A percentile compares a stretch with the other conserved stretches of the same genome.
phyloP scores from a whole-genome alignment of 2,797 vertebrate genomes.

The Rallus crepitans region DNA sequence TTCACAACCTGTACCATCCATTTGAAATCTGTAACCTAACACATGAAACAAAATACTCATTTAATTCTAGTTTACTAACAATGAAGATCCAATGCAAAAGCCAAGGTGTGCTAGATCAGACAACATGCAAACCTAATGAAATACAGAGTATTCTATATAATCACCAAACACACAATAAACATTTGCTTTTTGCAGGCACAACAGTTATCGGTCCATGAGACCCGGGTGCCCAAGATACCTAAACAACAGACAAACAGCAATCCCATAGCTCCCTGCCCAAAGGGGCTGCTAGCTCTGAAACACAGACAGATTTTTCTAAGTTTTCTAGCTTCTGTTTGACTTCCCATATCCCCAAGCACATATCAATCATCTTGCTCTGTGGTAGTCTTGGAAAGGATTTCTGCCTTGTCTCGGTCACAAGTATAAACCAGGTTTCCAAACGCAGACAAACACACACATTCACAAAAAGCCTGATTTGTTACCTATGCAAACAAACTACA shows the following conservation, averaged over 20 bases:
- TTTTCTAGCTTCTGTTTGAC: not conserved
- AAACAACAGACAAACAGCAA: not conserved
- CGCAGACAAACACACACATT: accelerated
- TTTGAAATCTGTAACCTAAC: not conserved
- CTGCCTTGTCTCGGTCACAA: not conserved
- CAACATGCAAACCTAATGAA: accelerated
- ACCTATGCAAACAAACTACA: not conserved
- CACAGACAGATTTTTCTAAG: accelerated
- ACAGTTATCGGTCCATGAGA: accelerated
- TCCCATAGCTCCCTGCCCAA: not conserved
- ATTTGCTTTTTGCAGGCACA: not conserved
- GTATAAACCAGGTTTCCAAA: not conserved
- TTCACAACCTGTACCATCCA: not conserved
- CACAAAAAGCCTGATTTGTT: not conserved
- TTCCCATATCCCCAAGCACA: not conserved
- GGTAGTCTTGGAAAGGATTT: not conserved
- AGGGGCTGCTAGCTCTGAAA: not conserved
- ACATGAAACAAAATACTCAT: not conserved
- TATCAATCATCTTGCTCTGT: accelerated
- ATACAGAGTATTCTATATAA: not conserved
- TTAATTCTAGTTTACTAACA: not conserved
- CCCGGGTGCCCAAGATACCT: not conserved
- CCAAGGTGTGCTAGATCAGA: not conserved
- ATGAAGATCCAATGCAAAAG: not conserved
- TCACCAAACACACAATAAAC: accelerated